Evolutionary conservation across 2,113 vertebrate species (phyloP).

Genomic region (Dicaeum eximium): DNA sequence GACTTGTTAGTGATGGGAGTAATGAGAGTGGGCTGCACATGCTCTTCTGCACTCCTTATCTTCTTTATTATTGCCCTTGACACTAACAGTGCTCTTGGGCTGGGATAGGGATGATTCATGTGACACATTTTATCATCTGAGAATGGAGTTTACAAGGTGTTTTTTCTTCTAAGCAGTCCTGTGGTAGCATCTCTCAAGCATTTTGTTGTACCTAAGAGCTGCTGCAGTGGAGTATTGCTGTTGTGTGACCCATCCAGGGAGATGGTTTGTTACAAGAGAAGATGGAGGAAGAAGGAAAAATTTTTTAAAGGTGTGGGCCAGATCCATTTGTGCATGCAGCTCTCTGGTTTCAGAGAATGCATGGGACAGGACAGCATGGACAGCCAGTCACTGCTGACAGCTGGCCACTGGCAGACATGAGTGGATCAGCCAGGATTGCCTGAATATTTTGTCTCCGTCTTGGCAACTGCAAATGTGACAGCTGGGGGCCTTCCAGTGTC

Average conservation of each 20-base stretch:
- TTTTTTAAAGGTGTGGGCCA: not conserved
- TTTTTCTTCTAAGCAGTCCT: not conserved
- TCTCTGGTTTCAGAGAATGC: not conserved
- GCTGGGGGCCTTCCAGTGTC: not conserved
- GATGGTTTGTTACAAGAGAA: not conserved
- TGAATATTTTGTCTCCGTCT: not conserved
- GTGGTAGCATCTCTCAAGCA: not conserved
- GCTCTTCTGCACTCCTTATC: not conserved
- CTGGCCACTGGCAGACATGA: not conserved
- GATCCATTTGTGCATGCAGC: not conserved
- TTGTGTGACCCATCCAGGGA: not conserved
- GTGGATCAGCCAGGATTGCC: not conserved
- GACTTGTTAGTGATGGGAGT: not conserved
- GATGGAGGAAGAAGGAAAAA: not conserved
- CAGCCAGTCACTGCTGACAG: not conserved
- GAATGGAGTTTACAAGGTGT: not conserved
- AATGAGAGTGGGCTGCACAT: not conserved
- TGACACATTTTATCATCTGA: not conserved
- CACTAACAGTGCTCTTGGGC: constrained; percentile 1
- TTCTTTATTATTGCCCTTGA: constrained; percentile 28
- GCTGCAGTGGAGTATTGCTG: not conserved
- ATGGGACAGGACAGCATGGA: not conserved
- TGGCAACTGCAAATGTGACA: not conserved
- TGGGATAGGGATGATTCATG: not conserved
- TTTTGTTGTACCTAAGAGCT: not conserved